phyloP scores from a whole-genome alignment of 1,140 invertebrate species.

The Goniozus legneri region DNA sequence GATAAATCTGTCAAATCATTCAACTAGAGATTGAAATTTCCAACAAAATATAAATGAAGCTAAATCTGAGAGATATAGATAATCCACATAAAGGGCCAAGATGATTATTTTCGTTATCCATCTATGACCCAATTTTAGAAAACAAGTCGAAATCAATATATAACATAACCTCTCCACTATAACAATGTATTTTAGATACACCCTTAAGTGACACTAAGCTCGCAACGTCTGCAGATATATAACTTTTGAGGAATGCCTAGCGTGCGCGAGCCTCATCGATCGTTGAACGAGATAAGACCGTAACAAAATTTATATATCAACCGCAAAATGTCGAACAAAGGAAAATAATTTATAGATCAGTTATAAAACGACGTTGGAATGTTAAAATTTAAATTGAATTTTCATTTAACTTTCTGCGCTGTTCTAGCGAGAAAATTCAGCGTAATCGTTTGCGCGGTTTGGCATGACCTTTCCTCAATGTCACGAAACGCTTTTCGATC shows the following conservation, averaged over 20 bases:
- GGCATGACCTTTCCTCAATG: constrained; percentile 6
- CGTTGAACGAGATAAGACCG: neutral
- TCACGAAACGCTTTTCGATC: constrained; percentile 13
- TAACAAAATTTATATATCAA: neutral
- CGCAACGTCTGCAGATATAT: neutral
- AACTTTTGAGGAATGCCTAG: neutral
- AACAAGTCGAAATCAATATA: neutral
- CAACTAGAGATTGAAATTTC: neutral
- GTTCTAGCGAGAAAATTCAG: too few species aligned
- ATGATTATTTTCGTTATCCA: neutral
- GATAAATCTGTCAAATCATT: neutral
- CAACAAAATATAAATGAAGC: too few species aligned
- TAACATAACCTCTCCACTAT: neutral
- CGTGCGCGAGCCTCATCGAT: neutral
- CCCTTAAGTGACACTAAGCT: neutral
- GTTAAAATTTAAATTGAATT: too few species aligned
- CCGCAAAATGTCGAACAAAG: too few species aligned
- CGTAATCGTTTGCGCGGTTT: neutral
- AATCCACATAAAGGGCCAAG: neutral
- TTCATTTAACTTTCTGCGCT: too few species aligned
- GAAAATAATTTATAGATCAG: too few species aligned
- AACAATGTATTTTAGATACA: neutral
- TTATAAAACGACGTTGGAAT: too few species aligned
- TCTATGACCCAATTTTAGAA: neutral
- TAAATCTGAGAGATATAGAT: neutral